These are phyloP conservation scores for Bagarius yarrelli DNA, from an alignment of 2,113 vertebrate species.

Conservation along the genomic window DNA sequence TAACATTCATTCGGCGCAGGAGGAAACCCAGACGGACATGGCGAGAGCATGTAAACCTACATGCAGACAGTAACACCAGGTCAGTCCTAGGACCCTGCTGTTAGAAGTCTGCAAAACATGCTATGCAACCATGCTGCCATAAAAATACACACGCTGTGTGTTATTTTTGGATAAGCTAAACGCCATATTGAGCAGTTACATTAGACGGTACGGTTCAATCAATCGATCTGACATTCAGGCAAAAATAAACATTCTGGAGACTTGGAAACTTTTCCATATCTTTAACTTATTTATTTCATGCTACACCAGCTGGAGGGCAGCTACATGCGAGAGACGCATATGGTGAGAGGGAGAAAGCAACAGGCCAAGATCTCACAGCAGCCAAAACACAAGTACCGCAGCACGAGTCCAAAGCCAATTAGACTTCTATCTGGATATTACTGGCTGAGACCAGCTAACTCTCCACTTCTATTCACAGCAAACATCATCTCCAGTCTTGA, in stretches of 20 bases:
- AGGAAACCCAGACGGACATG: background rate
- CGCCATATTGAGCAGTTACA: too few species aligned
- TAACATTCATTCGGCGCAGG: background rate
- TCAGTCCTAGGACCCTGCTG: background rate
- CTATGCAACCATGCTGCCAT: background rate
- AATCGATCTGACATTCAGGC: background rate
- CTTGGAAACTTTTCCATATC: slow-evolving; percentile 23
- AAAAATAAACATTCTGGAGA: slow-evolving; percentile 6
- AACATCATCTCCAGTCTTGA: background rate
- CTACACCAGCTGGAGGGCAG: slow-evolving; percentile 33
- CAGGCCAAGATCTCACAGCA: slow-evolving; percentile 27
- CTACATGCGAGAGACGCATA: slow-evolving; percentile 41
- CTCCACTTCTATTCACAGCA: slow-evolving; percentile 8
- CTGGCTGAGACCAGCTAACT: slow-evolving; percentile 4
- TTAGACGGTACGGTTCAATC: background rate
- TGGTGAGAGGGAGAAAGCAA: slow-evolving; percentile 34
- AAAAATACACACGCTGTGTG: background rate
- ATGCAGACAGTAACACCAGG: background rate
- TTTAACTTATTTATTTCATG: slow-evolving; percentile 28
- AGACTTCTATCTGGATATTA: slow-evolving; percentile 25
- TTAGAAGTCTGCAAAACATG: background rate
- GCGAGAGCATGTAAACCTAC: background rate
- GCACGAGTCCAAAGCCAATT: slow-evolving; percentile 40
- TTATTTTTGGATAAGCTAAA: background rate
- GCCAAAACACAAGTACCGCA: slow-evolving; percentile 42